Conservation (phyloP, 2,113 vertebrate species). For the Syrmaticus mikado region DNA sequence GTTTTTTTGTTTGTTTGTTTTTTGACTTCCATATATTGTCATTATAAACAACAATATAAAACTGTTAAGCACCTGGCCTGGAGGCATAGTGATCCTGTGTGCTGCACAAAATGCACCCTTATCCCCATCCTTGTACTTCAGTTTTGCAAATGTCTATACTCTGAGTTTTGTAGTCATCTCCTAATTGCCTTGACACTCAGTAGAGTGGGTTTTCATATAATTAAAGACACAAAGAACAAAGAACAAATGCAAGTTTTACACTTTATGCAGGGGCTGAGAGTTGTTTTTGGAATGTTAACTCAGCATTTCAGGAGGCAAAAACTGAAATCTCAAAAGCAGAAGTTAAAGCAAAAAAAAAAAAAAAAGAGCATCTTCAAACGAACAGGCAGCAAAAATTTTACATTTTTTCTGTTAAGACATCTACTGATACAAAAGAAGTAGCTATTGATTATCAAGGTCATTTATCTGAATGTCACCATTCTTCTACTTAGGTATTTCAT, state of each 20-base stretch:
- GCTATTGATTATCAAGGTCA: neutral
- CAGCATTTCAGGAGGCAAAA: neutral
- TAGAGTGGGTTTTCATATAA: neutral
- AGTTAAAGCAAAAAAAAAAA: neutral
- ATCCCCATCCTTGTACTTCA: slow-evolving; percentile 6
- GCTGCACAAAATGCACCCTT: slow-evolving; percentile 24
- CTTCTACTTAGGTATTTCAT: neutral
- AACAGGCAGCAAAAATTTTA: neutral
- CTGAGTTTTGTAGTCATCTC: neutral
- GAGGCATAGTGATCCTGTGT: neutral
- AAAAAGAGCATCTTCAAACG: neutral
- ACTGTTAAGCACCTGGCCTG: slow-evolving; percentile 35
- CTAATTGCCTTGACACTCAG: neutral
- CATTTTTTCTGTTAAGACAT: neutral
- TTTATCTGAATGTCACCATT: neutral
- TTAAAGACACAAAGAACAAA: neutral
- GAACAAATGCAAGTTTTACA: neutral
- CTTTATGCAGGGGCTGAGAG: neutral
- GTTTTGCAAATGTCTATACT: neutral
- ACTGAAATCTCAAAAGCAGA: neutral
- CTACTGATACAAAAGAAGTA: neutral
- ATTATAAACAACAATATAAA: slow-evolving; percentile 61
- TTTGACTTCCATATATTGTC: slow-evolving; percentile 47
- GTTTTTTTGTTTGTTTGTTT: neutral
- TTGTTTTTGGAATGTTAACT: neutral